Conservation (phyloP, 2,888 invertebrate species). For the Ectobius pallidus region DNA sequence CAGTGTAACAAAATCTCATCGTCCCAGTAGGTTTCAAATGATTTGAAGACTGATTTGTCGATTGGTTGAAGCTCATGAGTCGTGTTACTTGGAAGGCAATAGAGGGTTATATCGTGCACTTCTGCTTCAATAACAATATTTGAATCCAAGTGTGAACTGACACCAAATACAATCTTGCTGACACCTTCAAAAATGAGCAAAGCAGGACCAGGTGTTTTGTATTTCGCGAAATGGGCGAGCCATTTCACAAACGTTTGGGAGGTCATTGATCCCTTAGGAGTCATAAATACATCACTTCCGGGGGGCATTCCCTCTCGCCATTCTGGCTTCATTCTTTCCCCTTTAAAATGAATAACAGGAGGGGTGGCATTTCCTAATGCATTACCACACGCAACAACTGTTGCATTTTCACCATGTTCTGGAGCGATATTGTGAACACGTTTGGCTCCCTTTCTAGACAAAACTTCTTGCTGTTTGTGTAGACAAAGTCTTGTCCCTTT, state of each 20-base stretch:
- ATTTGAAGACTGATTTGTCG: neutral
- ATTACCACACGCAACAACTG: slow-evolving; percentile 49
- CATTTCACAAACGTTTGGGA: neutral
- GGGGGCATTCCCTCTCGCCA: neutral
- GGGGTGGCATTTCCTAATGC: slow-evolving; percentile 48
- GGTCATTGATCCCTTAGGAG: neutral
- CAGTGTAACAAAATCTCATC: neutral
- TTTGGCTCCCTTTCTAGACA: slow-evolving; percentile 49
- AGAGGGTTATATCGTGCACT: neutral
- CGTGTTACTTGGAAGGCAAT: neutral
- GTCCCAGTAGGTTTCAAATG: neutral
- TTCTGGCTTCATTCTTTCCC: slow-evolving; percentile 2
- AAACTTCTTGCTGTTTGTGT: slow-evolving; percentile 47
- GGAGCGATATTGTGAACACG: slow-evolving; percentile 47
- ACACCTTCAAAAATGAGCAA: neutral
- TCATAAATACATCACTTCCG: neutral
- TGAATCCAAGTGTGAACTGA: neutral
- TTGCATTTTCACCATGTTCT: slow-evolving; percentile 51
- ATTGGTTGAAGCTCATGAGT: neutral
- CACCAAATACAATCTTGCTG: too few relatives aligned
- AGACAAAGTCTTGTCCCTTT: slow-evolving; percentile 48
- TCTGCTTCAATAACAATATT: neutral
- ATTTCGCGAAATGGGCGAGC: neutral
- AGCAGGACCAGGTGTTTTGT: neutral
- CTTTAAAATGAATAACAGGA: slow-evolving; percentile 49